Evolutionary conservation across 1,140 invertebrate species (phyloP), one percentile per base, ranked within the genome.

Genomic region (Manduca sexta): DNA sequence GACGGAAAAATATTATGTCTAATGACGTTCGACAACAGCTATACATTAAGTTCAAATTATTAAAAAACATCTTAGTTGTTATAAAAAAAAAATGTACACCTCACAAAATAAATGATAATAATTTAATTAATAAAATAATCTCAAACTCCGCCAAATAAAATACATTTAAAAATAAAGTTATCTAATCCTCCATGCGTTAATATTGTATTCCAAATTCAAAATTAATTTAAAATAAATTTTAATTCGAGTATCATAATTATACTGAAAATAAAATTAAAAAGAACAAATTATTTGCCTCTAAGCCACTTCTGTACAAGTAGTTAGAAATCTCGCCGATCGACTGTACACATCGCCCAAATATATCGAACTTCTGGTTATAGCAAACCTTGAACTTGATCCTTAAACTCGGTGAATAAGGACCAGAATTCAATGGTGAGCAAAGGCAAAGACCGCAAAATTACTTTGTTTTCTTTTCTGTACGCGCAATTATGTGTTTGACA

Each of bases 401-500:
- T 74, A 64, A 45, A 2, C 10, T 6, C 18, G 35, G 8, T 6
- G 1, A n/a, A 51, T 66, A 79, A 66, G 52, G 50, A 54, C 35
- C 18, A 66, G 46, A 57, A 52, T 72, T 5, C 13, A 21, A 41
- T 43, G 16, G 26, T 11, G 44, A 2, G 12, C 6, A 17, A 31
- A 4, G 14, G 17, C 15, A 13, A 10, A 33, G 62, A 56, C 56
- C 33, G 61, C 53, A 79, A 65, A 63, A 34, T 45, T 49, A 42
- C 37, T 60, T 74, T 65, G 76, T 58, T 52, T 64, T 64, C 62
- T 73, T 73, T 71, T 80, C 68, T 78, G 70, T 84, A 74, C 72
- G 64, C 70, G 78, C 72, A 84, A 84, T 84, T 84, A 84, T 74
- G 74, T 76, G 69, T 84, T 79, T 82, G 81, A 84, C 81, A 84